A percentile compares a stretch with the other conserved stretches of the same genome.
Conservation (phyloP, 2,797 vertebrate genomes). For the Danio jaintianensis region DNA sequence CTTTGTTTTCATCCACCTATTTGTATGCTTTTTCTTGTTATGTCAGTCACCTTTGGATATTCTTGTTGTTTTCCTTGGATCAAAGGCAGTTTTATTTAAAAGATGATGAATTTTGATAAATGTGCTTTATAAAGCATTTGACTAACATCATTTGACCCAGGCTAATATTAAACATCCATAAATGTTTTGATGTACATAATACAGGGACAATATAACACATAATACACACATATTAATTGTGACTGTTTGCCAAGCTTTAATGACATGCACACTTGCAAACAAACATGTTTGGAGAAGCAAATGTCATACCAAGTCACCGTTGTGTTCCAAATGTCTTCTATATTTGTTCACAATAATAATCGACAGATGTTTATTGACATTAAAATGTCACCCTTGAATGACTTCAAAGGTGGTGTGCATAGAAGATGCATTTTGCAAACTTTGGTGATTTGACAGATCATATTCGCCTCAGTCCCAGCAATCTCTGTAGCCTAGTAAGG, state of each 20-base stretch:
- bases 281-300: constrained; percentile 7
- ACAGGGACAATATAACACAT: not conserved
- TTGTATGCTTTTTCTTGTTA: too few species aligned
- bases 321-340: constrained; percentile 5
- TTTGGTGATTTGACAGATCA: constrained; percentile 13
- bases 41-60: too few species aligned
- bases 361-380: not conserved
- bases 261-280: not conserved
- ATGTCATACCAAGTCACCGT: constrained; percentile 20
- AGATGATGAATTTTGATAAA: too few species aligned
- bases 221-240: not conserved
- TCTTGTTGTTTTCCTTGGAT: too few species aligned
- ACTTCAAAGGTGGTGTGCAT: not conserved
- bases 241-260: constrained; percentile 21
- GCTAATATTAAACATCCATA: not conserved
- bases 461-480: not conserved
- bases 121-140: not conserved
- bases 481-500: not conserved
- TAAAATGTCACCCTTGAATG: constrained; percentile 29
- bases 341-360: constrained; percentile 12
- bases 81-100: too few species aligned
- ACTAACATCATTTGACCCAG: not conserved
- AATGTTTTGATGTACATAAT: not conserved
- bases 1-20: too few species aligned
- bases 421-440: not conserved